Evolutionary conservation across 2,888 invertebrate genomes (phyloP), one percentile per base, ranked within the genome.

Genomic region (Agapostemon virescens): DNA sequence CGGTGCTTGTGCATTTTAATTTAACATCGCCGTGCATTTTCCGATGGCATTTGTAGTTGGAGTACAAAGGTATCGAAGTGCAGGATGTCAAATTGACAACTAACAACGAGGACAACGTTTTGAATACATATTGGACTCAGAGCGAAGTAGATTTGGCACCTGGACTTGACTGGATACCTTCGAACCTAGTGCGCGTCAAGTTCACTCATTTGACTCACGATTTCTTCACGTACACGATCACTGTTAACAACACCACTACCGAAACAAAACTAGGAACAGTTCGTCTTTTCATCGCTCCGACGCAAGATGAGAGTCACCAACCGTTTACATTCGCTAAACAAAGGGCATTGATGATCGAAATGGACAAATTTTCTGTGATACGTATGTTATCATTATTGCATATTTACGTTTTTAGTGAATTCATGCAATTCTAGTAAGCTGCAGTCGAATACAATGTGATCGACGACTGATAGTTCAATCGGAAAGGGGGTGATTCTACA

Each of bases 161-260:
- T 0, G 98, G 98, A 0, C 94, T 98, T 90, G 97, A 97, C 93
- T 97, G 49, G 49, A 97, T 93, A 13, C 97, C 97, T 0, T 94
- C 96, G 0, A 97, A 97, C 66, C 92, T 95, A 61, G 95, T 97
- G 45, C 94, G 95, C 68, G 96, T 96, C 0, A 93, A 96, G 33
- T 95, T 96, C 91, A 96, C 95, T 0, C 97, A 97, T 92, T 93
- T 97, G 79, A 96, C 97, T 93, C 95, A 97, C 89, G 93, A 94
- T 7, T 94, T 95, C 0, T 97, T 95, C 93, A 93, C 93, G 49
- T 97, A 96, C 89, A 94, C 93, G 0, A 94, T 96, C 82, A 93
- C 93, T 33, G 95, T 95, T 40, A 94, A 94, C 88, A 96, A 96
- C 91, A 90, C 92, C 0, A 93, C 92, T 0, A 94, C 93, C 0